Evolutionary conservation across 2,888 invertebrate genomes (phyloP).

Genomic region (Hypercompe scribonia): DNA sequence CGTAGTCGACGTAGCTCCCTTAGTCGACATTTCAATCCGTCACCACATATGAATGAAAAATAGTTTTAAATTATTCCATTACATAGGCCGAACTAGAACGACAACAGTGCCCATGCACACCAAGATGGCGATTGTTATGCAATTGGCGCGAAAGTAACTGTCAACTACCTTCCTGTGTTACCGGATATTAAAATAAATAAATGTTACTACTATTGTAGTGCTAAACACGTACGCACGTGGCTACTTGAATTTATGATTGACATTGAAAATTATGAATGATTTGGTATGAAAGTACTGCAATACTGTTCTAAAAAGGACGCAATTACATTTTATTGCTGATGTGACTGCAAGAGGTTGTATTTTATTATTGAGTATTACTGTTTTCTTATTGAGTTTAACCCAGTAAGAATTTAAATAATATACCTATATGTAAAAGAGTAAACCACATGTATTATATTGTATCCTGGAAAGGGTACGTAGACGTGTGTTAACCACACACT

Average conservation of each 20-base stretch:
- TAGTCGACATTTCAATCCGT: too few species aligned
- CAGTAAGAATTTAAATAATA: background rate
- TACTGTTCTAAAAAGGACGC: background rate
- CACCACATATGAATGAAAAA: background rate
- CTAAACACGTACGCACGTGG: slow-evolving; percentile 56
- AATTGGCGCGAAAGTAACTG: slow-evolving; percentile 72
- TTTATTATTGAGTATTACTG: too few species aligned
- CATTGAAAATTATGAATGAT: slow-evolving; percentile 60
- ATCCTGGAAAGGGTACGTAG: background rate
- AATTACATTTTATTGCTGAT: background rate
- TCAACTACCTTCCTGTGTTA: slow-evolving; percentile 65
- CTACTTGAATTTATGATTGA: slow-evolving; percentile 58
- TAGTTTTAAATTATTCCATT: slow-evolving; percentile 18
- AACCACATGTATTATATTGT: background rate
- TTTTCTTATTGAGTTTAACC: background rate
- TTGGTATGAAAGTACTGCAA: slow-evolving; percentile 47
- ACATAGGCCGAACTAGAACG: slow-evolving; percentile 17
- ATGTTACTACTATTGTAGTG: slow-evolving; percentile 47
- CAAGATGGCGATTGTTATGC: slow-evolving; percentile 67
- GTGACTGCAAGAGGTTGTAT: background rate
- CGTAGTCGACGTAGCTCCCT: too few species aligned
- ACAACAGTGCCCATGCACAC: slow-evolving; percentile 36
- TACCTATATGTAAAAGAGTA: background rate
- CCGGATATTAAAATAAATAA: slow-evolving; percentile 64
- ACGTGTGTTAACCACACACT: background rate